Conservation (phyloP, 2,113 vertebrate genomes). For the Aepyceros melampus region DNA sequence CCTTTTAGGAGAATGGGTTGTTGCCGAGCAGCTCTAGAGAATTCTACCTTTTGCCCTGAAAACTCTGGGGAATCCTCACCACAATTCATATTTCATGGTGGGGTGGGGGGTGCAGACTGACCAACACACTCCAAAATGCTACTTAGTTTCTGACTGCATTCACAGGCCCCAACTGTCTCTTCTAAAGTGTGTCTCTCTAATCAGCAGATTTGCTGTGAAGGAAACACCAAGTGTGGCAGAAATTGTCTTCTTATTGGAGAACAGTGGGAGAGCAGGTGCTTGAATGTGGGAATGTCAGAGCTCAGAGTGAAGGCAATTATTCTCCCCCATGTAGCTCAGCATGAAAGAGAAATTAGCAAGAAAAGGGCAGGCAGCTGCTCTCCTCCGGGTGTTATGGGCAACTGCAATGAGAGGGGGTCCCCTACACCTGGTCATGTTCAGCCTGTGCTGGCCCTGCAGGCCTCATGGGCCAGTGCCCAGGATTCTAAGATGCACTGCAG, state of each 20-base stretch:
- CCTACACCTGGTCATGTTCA: background rate
- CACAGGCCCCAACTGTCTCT: background rate
- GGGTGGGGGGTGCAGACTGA: background rate
- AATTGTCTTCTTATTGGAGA: slow-evolving; percentile 60
- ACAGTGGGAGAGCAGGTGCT: slow-evolving; percentile 33
- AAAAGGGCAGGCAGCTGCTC: slow-evolving; percentile 49
- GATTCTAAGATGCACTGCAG: background rate
- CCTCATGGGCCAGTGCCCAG: background rate
- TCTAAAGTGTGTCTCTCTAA: slow-evolving; percentile 45
- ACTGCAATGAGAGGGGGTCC: background rate
- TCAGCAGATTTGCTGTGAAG: slow-evolving; percentile 38
- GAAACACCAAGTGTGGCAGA: slow-evolving; percentile 28
- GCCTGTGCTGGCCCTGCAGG: background rate
- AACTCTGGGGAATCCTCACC: background rate
- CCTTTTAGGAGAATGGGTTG: background rate
- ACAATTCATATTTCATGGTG: background rate
- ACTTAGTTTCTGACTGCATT: background rate
- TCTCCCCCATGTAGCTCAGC: slow-evolving; percentile 44
- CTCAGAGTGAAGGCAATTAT: slow-evolving; percentile 51
- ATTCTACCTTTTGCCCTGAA: background rate
- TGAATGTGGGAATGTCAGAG: slow-evolving; percentile 32
- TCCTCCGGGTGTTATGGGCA: background rate
- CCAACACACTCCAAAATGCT: background rate
- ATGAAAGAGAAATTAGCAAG: slow-evolving; percentile 39
- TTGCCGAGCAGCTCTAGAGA: background rate